phyloP scores from a whole-genome alignment of 2,113 vertebrate species.

The Patagioenas fasciata region DNA sequence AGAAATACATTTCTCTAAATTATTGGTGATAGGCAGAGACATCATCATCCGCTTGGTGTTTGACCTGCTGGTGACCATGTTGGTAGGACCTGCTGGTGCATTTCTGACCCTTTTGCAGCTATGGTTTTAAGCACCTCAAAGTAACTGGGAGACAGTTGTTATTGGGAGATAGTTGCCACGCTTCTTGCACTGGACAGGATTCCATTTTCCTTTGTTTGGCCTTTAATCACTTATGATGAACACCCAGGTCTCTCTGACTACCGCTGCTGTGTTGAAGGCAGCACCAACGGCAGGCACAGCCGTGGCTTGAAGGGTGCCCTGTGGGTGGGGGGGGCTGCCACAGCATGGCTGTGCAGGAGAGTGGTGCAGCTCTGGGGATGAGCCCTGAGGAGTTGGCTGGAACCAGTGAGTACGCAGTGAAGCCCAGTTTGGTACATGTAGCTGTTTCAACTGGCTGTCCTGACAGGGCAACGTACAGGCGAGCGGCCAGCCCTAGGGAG shows the following conservation, averaged over 20 bases:
- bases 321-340: not conserved
- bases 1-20: not conserved
- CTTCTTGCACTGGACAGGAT: not conserved
- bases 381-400: not conserved
- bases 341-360: not conserved
- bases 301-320: accelerated
- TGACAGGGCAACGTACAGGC: accelerated
- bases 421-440: accelerated
- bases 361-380: accelerated
- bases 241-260: accelerated
- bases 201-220: not conserved
- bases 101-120: not conserved
- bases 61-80: not conserved
- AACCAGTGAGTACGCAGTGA: not conserved
- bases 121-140: not conserved
- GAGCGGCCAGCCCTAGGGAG: not conserved
- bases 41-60: not conserved
- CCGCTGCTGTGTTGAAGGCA: accelerated
- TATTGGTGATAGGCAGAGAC: not conserved
- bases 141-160: not conserved
- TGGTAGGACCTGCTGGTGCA: accelerated
- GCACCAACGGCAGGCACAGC: accelerated
- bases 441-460: not conserved
- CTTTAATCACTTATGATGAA: not conserved
- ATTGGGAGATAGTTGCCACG: not conserved